Conservation (phyloP, 2,888 invertebrate species). For the Lepidochitona cinerea region DNA sequence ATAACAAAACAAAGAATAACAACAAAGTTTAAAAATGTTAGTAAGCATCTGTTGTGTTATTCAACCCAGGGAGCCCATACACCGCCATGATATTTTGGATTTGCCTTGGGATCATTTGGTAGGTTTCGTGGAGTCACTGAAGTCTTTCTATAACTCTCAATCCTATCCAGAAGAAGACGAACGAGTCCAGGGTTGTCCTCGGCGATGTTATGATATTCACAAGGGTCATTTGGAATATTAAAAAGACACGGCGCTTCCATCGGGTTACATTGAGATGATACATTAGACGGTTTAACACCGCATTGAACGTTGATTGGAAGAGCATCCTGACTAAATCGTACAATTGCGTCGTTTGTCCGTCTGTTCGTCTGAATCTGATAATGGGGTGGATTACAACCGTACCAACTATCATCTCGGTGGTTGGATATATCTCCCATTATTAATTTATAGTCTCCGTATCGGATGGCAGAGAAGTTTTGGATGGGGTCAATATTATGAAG, state of each 20-base stretch:
- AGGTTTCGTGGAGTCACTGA: slow-evolving; percentile 81
- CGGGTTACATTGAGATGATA: slow-evolving; percentile 76
- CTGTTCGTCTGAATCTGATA: slow-evolving; percentile 19
- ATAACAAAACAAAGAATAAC: not conserved
- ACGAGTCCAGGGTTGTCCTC: slow-evolving; percentile 47
- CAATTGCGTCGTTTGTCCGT: not conserved
- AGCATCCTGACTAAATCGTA: not conserved
- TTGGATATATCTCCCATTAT: slow-evolving; percentile 48
- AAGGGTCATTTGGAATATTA: slow-evolving; percentile 86
- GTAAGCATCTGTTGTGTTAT: not conserved
- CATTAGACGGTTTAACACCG: slow-evolving; percentile 50
- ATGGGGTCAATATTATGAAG: slow-evolving; percentile 65
- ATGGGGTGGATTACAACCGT: slow-evolving; percentile 47
- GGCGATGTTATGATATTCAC: slow-evolving; percentile 80
- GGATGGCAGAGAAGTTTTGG: slow-evolving; percentile 42
- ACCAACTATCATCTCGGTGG: slow-evolving; percentile 53
- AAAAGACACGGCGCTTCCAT: slow-evolving; percentile 82
- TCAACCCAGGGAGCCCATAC: slow-evolving; percentile 75
- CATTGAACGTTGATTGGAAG: slow-evolving; percentile 32
- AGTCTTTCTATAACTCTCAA: slow-evolving; percentile 78
- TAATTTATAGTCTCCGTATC: slow-evolving; percentile 63
- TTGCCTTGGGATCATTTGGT: slow-evolving; percentile 79
- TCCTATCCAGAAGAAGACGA: slow-evolving; percentile 34
- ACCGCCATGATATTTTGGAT: slow-evolving; percentile 84
- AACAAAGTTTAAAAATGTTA: not conserved